phyloP scores from a whole-genome alignment of 53 echinoderm and acorn worm genomes.

The Patiria pectinifera region DNA sequence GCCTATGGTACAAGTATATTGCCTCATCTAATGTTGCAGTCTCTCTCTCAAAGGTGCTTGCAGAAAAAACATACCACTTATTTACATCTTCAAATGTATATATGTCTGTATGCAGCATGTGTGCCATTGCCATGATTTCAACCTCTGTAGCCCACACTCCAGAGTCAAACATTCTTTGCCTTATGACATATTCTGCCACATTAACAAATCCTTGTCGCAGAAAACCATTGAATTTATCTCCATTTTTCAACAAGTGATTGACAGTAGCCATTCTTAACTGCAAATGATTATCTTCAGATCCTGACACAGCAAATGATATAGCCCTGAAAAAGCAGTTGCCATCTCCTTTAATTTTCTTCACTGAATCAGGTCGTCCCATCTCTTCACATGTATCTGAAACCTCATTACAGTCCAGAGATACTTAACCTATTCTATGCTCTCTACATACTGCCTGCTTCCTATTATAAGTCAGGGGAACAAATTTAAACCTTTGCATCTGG shows the following conservation, averaged over 20 bases:
- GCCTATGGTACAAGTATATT: not conserved
- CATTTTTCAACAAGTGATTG: too few species aligned
- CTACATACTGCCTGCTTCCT: not conserved
- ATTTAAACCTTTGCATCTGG: not conserved
- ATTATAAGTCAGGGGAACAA: not conserved
- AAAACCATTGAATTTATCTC: too few species aligned
- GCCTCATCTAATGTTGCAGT: not conserved
- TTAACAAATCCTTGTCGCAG: too few species aligned
- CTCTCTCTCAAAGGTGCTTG: not conserved
- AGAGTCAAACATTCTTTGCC: too few species aligned
- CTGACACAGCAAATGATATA: not conserved
- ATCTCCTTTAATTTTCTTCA: not conserved
- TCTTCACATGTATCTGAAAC: not conserved
- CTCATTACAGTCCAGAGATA: not conserved
- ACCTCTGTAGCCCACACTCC: too few species aligned
- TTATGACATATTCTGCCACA: too few species aligned
- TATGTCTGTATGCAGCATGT: too few species aligned
- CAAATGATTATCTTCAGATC: too few species aligned
- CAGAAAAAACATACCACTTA: too few species aligned
- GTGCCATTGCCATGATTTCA: too few species aligned
- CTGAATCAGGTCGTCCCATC: not conserved
- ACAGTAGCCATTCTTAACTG: too few species aligned
- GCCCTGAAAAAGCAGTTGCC: slow-evolving; percentile 15
- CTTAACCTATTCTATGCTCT: not conserved
- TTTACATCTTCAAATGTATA: too few species aligned